Percentiles rank a stretch among this genome's conserved stretches.
phyloP scores from a whole-genome alignment of 2,113 vertebrate species.

The Mormyrus lacerda region DNA sequence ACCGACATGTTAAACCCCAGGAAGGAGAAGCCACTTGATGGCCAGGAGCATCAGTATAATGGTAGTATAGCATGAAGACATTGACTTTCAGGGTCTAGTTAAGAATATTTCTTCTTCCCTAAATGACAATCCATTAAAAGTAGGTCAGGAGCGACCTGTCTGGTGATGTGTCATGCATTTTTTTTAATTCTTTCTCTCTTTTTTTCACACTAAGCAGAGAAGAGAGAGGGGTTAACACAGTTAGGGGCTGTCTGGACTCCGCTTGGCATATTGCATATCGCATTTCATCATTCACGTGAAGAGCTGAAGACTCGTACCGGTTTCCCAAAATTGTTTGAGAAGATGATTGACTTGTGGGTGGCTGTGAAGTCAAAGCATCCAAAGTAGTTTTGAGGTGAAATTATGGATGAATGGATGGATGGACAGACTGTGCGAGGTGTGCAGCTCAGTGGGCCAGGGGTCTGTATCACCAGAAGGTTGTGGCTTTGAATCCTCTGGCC shows the following conservation, averaged over 20 bases:
- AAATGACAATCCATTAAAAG: constrained; percentile 71
- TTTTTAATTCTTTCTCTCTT: neutral
- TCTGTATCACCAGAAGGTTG: neutral
- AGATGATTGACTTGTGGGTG: neutral
- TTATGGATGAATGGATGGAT: neutral
- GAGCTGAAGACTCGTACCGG: neutral
- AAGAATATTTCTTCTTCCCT: constrained; percentile 75
- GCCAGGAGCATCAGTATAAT: constrained; percentile 70
- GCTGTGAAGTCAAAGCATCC: neutral
- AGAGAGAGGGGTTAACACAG: neutral
- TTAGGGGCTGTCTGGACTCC: neutral
- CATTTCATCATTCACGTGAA: neutral
- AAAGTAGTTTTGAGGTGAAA: neutral
- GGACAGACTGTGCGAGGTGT: neutral
- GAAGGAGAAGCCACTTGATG: constrained; percentile 70
- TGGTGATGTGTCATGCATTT: constrained; percentile 60
- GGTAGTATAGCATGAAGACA: constrained; percentile 75
- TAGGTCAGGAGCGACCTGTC: constrained; percentile 67
- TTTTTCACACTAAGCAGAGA: neutral
- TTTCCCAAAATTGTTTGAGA: neutral
- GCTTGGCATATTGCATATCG: neutral
- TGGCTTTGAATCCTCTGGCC: neutral
- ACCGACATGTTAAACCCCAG: constrained; percentile 65
- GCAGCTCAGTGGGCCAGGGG: neutral
- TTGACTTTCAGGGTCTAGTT: constrained; percentile 71